Evolutionary conservation across 2,113 vertebrate genomes (phyloP).

Genomic region (Uria lomvia): DNA sequence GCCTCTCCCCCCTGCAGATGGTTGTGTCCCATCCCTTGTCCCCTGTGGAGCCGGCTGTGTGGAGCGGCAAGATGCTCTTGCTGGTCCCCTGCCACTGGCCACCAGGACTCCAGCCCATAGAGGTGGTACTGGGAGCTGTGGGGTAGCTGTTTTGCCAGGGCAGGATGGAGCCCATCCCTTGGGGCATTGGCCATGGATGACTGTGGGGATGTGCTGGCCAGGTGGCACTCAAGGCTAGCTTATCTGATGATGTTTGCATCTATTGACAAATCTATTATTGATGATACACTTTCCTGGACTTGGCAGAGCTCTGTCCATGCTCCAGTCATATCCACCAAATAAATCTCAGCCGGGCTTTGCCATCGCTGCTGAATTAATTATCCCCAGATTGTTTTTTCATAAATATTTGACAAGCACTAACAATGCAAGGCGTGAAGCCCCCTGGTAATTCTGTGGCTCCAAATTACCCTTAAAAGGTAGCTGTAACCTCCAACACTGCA

Average conservation of each 20-base stretch:
- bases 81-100: neutral
- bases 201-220: neutral
- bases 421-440: constrained; percentile 32
- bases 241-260: constrained; percentile 46
- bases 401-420: constrained; percentile 61
- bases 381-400: constrained; percentile 52
- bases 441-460: neutral
- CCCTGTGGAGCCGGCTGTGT: neutral
- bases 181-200: accelerated
- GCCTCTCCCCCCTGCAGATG: neutral
- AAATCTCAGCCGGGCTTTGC: constrained; percentile 7
- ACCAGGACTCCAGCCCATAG: neutral
- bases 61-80: neutral
- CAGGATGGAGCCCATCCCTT: neutral
- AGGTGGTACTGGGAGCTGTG: neutral
- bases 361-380: constrained; percentile 54
- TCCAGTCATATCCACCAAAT: neutral
- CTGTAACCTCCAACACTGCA: neutral
- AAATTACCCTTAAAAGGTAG: neutral
- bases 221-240: constrained; percentile 40
- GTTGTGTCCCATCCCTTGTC: neutral
- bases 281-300: constrained; percentile 15
- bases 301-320: constrained; percentile 22
- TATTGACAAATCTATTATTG: constrained; percentile 56
- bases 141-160: neutral